These are phyloP conservation scores for Resseliella maxima DNA, from an alignment of 2,888 invertebrate species.

Conservation along the genomic window DNA sequence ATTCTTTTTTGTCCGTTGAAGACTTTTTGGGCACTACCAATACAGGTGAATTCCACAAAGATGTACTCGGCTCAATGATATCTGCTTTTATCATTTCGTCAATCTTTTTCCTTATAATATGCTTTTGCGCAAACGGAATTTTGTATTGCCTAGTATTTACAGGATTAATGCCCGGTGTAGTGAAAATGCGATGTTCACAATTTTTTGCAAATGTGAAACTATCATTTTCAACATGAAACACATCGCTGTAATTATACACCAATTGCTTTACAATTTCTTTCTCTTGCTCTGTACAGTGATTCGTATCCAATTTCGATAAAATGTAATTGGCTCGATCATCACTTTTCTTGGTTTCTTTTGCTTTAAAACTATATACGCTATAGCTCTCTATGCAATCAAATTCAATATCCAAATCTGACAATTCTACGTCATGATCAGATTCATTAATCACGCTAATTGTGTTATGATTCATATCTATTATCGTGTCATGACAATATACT, in stretches of 20 bases:
- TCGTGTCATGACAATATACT: too few relatives aligned
- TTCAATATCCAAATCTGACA: neutral
- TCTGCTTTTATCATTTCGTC: slow-evolving; percentile 61
- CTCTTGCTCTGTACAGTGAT: neutral
- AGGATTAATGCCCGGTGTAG: neutral
- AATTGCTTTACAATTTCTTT: neutral
- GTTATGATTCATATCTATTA: neutral
- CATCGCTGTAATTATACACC: neutral
- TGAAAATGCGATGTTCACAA: neutral
- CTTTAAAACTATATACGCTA: neutral
- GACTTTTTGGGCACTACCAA: slow-evolving; percentile 63
- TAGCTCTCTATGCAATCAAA: neutral
- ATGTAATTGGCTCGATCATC: neutral
- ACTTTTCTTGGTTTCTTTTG: neutral
- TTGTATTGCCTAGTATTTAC: neutral
- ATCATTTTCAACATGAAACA: neutral
- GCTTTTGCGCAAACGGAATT: neutral
- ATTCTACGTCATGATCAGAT: neutral
- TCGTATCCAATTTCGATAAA: neutral
- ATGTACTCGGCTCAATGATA: slow-evolving; percentile 61
- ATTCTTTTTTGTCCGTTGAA: slow-evolving; percentile 59
- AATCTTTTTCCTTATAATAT: slow-evolving; percentile 59
- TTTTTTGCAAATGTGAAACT: neutral
- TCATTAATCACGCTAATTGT: neutral
- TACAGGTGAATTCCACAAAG: slow-evolving; percentile 60